Percentiles rank a stretch among this genome's conserved stretches.
phyloP scores from a whole-genome alignment of 2,888 invertebrate genomes.

The Plagiodera versicolora region DNA sequence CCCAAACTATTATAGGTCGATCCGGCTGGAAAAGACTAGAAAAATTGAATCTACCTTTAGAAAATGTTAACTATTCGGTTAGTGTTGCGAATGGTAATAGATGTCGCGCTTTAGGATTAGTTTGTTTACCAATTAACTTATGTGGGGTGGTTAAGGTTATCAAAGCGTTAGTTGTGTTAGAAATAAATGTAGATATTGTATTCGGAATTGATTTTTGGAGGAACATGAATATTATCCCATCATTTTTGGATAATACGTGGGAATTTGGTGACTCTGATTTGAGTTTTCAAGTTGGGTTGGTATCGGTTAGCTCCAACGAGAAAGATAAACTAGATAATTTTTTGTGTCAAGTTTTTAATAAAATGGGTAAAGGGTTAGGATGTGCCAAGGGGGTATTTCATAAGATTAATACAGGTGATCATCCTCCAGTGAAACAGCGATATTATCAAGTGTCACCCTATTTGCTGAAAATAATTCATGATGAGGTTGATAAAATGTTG shows the following conservation, averaged over 20 bases:
- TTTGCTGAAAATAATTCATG: conserved; percentile 15
- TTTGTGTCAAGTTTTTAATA: not conserved
- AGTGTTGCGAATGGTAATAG: conserved; percentile 16
- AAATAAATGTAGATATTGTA: conserved; percentile 16
- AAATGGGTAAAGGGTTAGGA: conserved; percentile 14
- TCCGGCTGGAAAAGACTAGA: conserved; percentile 11
- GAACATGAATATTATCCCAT: conserved; percentile 17
- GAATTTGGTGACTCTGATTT: not conserved
- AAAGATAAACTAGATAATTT: not conserved
- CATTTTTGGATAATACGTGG: conserved; percentile 1
- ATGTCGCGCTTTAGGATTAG: conserved; percentile 17
- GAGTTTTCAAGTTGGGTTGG: not conserved
- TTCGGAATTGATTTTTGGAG: conserved; percentile 22
- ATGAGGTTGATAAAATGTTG: conserved; percentile 32
- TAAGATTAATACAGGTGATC: conserved; percentile 18
- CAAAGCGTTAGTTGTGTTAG: conserved; percentile 13
- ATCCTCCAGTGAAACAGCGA: conserved; percentile 23
- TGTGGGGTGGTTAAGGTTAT: conserved; percentile 12
- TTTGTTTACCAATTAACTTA: conserved; percentile 14
- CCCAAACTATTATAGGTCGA: conserved; percentile 12
- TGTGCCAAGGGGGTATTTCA: conserved; percentile 18
- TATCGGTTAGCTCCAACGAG: not conserved
- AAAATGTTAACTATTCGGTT: not conserved
- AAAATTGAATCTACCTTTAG: conserved; percentile 5
- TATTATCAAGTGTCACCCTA: conserved; percentile 23